Evolutionary conservation across 1,140 invertebrate species (phyloP), one percentile per base, ranked within the genome.

Genomic region (Piezodorus guildinii): DNA sequence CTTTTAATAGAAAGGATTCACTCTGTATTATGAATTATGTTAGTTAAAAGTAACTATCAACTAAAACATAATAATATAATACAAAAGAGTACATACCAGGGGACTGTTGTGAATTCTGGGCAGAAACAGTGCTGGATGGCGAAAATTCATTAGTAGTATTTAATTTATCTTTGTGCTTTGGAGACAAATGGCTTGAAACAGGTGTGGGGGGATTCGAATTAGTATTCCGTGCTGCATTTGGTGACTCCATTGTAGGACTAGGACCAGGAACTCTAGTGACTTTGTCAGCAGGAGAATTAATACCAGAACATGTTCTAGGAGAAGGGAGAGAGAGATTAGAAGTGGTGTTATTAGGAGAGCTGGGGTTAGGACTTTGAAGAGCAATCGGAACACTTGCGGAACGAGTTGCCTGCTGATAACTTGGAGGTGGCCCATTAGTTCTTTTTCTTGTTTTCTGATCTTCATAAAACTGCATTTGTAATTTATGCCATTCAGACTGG

Each of bases 401-500:
- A 69, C 88, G 77, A 67, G 87, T 87, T 52, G 84, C 85, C 71
- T 86, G 85, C 73, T 88, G 87, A 76, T 90, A 90, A 15, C 91
- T 85, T 6, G 91, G 91, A 3, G 91, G 91, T 8, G 91, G 89
- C 10, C 90, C 90, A 76, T 76, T 74, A 68, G 74, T 75, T 70
- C 77, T 75, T 67, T 69, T 68, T 70, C 71, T 79, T 70, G 80
- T 79, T 69, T 77, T 77, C 65, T 79, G 77, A 54, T 81, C 86
- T 68, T 90, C 88, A 71, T 86, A 84, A 76, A 89, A 89, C 71
- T 88, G 85, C 71, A 87, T 82, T 71, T 94, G 91, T 59, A 94
- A 76, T 74, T 94, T 92, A 68, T 90, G 85, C 92, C 91, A 95
- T 72, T 91, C 88, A 74, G 88, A 82, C 74, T 82, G 86, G 51